phyloP scores from a whole-genome alignment of 2,797 vertebrate genomes.

The Halcyon smyrnensis region DNA sequence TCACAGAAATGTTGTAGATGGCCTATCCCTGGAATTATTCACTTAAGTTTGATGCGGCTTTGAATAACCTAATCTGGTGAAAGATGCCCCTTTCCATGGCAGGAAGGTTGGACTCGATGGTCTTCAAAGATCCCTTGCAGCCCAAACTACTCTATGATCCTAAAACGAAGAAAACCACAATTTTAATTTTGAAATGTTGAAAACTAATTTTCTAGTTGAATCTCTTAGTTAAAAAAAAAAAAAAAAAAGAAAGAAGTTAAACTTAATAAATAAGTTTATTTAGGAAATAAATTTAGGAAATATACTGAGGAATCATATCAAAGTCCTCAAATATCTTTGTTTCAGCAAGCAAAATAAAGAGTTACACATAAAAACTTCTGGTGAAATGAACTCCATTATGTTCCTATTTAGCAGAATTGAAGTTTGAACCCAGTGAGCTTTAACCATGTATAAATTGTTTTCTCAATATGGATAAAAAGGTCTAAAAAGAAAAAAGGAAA shows the following conservation, averaged over 20 bases:
- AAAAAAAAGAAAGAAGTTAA: background rate
- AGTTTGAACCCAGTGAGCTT: background rate
- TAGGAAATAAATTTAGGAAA: too few species aligned
- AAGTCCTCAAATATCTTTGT: background rate
- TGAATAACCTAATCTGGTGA: background rate
- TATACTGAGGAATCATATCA: background rate
- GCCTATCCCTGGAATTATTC: background rate
- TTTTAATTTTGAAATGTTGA: background rate
- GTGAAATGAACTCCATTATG: background rate
- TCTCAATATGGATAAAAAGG: background rate
- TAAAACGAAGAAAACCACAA: background rate
- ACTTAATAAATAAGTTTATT: background rate
- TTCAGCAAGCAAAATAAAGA: background rate
- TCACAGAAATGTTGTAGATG: background rate
- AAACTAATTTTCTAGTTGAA: background rate
- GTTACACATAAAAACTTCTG: background rate
- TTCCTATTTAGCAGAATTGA: background rate
- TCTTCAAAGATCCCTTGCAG: background rate
- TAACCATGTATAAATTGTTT: background rate
- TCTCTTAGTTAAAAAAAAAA: background rate
- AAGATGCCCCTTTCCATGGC: background rate
- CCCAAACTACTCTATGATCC: background rate
- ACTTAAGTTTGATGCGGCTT: background rate
- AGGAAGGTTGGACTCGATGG: background rate
- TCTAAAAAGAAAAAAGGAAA: background rate